These are phyloP conservation scores for Zapornia atra DNA, from an alignment of 2,113 vertebrate genomes.

Conservation along the genomic window DNA sequence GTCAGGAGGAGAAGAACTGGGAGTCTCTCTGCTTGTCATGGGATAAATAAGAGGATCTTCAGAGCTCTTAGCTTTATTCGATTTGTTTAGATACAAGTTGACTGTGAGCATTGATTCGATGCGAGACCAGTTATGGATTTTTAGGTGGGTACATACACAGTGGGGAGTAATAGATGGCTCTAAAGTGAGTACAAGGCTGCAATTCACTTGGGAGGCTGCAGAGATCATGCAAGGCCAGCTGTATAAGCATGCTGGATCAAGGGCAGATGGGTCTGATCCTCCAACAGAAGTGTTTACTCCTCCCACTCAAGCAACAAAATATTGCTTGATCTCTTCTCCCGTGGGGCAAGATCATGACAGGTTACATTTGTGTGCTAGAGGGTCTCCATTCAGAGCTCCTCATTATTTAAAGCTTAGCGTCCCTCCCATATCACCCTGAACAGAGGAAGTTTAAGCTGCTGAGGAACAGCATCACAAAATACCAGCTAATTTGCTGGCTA, in stretches of 20 bases:
- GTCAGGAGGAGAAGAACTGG: conserved; percentile 69
- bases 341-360: not conserved
- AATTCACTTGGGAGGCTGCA: conserved; percentile 1
- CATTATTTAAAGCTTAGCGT: not conserved
- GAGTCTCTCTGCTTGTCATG: conserved; percentile 72
- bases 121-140: conserved; percentile 72
- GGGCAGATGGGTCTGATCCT: not conserved
- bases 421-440: not conserved
- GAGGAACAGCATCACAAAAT: not conserved
- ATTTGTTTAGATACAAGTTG: conserved; percentile 76
- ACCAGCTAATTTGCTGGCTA: not conserved
- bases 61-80: conserved; percentile 71
- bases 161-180: conserved; percentile 32
- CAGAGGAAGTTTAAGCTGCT: not conserved
- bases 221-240: not conserved
- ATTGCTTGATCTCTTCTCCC: not conserved
- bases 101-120: conserved; percentile 73
- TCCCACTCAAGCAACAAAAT: not conserved
- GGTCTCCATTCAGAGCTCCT: not conserved
- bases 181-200: conserved; percentile 4
- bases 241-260: not conserved
- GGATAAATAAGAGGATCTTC: conserved; percentile 74
- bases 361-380: not conserved
- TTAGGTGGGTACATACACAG: conserved; percentile 28
- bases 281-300: not conserved